These are phyloP conservation scores for Hypothenemus hampei DNA, from an alignment of 1,140 invertebrate species.

Conservation along the genomic window DNA sequence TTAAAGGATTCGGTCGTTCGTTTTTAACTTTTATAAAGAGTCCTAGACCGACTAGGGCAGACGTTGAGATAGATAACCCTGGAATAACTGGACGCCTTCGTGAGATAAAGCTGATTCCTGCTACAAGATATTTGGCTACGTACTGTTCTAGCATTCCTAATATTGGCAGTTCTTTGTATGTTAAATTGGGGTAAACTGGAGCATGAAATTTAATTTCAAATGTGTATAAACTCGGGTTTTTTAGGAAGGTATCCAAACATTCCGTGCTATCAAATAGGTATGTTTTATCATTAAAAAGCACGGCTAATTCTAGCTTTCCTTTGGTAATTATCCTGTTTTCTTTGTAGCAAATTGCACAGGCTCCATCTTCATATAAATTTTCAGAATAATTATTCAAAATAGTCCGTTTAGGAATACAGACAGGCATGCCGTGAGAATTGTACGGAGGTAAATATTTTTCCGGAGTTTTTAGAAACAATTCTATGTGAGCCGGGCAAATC, in stretches of 20 bases:
- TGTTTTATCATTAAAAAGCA: slow-evolving; percentile 44
- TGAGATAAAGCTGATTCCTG: slow-evolving; percentile 49
- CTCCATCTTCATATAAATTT: slow-evolving; percentile 47
- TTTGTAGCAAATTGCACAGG: slow-evolving; percentile 55
- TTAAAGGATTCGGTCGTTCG: slow-evolving; percentile 31
- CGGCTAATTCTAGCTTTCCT: slow-evolving; percentile 46
- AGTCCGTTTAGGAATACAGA: slow-evolving; percentile 46
- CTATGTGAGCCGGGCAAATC: slow-evolving; percentile 51
- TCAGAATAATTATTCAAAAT: slow-evolving; percentile 44
- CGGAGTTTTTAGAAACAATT: slow-evolving; percentile 46
- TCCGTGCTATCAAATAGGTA: slow-evolving; percentile 52
- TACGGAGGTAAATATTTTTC: slow-evolving; percentile 39
- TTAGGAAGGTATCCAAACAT: slow-evolving; percentile 51
- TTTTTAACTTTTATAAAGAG: slow-evolving; percentile 53
- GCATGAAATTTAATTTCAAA: slow-evolving; percentile 45
- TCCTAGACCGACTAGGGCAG: slow-evolving; percentile 51
- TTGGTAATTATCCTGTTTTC: slow-evolving; percentile 46
- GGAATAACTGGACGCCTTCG: slow-evolving; percentile 53
- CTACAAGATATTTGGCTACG: slow-evolving; percentile 48
- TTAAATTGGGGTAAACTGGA: slow-evolving; percentile 43
- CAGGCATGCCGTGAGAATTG: slow-evolving; percentile 45
- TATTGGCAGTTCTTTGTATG: slow-evolving; percentile 48
- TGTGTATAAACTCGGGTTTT: slow-evolving; percentile 45
- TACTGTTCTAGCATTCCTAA: slow-evolving; percentile 56
- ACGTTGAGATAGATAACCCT: slow-evolving; percentile 47